Conservation (phyloP, 2,113 vertebrate genomes). For the Tachycineta bicolor region DNA sequence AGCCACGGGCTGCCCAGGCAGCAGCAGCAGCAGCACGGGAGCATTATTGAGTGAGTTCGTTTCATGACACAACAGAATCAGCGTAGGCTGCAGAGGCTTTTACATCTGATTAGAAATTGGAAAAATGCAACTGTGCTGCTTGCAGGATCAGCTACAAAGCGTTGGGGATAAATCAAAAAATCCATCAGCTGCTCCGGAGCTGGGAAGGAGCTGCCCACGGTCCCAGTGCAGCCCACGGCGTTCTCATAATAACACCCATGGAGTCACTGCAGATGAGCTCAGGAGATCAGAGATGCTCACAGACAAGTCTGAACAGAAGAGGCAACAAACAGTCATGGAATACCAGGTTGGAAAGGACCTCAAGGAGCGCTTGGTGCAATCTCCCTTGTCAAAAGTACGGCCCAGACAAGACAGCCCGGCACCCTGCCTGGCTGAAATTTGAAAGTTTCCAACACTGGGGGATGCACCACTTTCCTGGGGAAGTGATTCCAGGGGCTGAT, state of each 20-base stretch:
- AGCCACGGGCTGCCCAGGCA: not conserved
- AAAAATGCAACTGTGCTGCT: not conserved
- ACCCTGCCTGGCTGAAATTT: not conserved
- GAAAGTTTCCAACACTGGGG: not conserved
- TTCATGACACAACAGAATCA: not conserved
- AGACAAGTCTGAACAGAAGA: slow-evolving; percentile 2
- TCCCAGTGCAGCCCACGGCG: not conserved
- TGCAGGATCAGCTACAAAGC: not conserved
- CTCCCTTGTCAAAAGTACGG: not conserved
- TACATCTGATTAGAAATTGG: not conserved
- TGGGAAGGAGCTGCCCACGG: not conserved
- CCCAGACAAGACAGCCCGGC: not conserved
- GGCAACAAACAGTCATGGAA: not conserved
- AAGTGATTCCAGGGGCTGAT: not conserved
- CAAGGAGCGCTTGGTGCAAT: not conserved
- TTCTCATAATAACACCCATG: not conserved
- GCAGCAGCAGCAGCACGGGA: not conserved
- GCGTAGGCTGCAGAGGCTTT: not conserved
- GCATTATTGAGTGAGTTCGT: not conserved
- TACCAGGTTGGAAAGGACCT: not conserved
- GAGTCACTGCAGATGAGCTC: not conserved
- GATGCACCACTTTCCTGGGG: not conserved
- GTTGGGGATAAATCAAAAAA: not conserved
- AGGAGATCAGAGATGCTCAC: not conserved
- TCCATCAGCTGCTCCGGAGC: not conserved